Base-by-base conservation (phyloP, 2,888 invertebrate genomes). In the Zygothrica quintamaculata region DNA sequence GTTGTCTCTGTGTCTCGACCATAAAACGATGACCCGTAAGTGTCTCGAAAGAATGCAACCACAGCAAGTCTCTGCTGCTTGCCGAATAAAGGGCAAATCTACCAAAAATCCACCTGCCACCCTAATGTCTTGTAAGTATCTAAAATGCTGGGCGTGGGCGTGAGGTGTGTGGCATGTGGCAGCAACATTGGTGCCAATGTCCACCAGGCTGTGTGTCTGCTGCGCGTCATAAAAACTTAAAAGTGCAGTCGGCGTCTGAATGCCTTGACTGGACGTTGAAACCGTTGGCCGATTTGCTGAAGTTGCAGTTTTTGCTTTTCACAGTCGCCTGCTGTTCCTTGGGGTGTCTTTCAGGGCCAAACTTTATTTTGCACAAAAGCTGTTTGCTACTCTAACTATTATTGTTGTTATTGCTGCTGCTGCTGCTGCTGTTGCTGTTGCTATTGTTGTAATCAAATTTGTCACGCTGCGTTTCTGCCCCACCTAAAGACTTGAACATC, bases 21-120 rank as follows among this genome's bases (percentile, higher is more conserved):
- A 76, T 72, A 72, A 85, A 80, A 79, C 79, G 77, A 82, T 85
- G 84, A 87, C 84, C 85, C 78, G 74, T 74, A 77, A 86, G 74
- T 71, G 72, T 81, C 73, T 75, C 62, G 60, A 50, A 61, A 70
- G 65, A 64, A 67, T 60, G 69, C 68, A 64, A 62, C 62, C 66
- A 62, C 64, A 52, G 62, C 53, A 33, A 34, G 42, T 40, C 48
- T 43, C 33, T n/a, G 34, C 39, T 11, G 39, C 34, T 11, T 12
- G 31, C 8, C 47, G 56, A 47, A 31, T 33, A 29, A 31, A 47
- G 55, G 36, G 51, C 48, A 56, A 68, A 36, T 37, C 47, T 58
- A 43, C 16, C 36, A 57, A 47, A 34, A 55, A 31, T n/a, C 56
- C 52, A 53, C 64, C 74, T 68, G 51, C 29, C 33, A 15, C 22